Conservation (phyloP, 1,140 invertebrate species). For the Diplogasteroides magnus region DNA sequence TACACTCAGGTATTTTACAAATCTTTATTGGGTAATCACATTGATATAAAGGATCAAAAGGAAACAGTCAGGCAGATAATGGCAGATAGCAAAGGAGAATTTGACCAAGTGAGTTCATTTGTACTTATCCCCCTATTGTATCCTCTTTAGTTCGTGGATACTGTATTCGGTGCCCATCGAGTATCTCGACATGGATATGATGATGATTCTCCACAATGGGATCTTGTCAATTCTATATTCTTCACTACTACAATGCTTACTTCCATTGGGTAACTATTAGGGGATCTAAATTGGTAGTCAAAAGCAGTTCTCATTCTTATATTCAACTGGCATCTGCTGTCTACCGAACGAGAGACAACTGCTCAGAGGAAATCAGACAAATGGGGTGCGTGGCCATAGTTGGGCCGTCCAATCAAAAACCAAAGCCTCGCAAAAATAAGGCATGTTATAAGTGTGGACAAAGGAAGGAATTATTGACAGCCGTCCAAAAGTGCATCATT, state of each 20-base stretch:
- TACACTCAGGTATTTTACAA: background rate
- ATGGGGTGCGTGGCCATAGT: no score
- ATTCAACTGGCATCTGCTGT: no score
- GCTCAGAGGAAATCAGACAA: no score
- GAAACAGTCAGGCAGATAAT: slow-evolving; percentile 22
- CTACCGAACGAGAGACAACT: no score
- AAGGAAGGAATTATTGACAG: no score
- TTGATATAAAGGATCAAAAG: slow-evolving; percentile 1
- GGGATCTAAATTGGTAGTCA: no score
- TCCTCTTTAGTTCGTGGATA: slow-evolving; percentile 40
- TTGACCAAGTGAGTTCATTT: slow-evolving; percentile 23
- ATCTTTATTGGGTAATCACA: background rate
- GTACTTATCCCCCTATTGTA: background rate
- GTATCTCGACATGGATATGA: slow-evolving; percentile 50
- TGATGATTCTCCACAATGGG: slow-evolving; percentile 45
- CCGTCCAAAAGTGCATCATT: no score
- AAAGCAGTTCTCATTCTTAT: no score
- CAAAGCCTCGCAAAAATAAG: no score
- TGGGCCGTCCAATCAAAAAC: no score
- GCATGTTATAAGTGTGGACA: no score
- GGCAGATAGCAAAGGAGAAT: slow-evolving; percentile 25
- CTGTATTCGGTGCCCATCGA: slow-evolving; percentile 45
- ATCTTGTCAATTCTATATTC: slow-evolving; percentile 50
- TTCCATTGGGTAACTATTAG: slow-evolving; percentile 50
- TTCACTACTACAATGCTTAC: slow-evolving; percentile 55